Conservation (phyloP, 2,888 invertebrate species). For the Hipparchia sbordonii region DNA sequence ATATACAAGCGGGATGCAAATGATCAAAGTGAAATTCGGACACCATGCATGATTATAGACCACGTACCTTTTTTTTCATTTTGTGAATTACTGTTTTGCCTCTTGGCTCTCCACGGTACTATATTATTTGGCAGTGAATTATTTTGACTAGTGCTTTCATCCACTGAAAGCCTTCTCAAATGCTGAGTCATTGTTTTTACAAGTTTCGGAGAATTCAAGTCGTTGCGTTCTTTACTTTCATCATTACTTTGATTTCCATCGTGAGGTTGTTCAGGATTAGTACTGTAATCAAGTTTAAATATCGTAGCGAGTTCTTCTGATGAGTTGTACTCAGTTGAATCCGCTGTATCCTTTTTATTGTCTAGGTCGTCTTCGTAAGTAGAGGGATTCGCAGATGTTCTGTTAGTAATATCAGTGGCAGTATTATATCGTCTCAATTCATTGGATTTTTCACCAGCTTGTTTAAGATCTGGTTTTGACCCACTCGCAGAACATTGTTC, state of each 20-base stretch:
- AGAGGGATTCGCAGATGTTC: conserved; percentile 69
- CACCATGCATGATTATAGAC: conserved; percentile 73
- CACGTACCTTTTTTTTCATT: conserved; percentile 80
- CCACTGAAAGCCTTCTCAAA: conserved; percentile 70
- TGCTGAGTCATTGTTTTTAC: conserved; percentile 76
- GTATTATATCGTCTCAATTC: conserved; percentile 56
- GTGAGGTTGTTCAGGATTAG: conserved; percentile 46
- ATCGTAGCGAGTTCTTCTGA: conserved; percentile 86
- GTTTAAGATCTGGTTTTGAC: conserved; percentile 55
- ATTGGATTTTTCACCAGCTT: conserved; percentile 63
- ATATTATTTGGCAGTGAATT: conserved; percentile 73
- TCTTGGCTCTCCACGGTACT: conserved; percentile 77
- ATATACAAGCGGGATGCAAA: conserved; percentile 63
- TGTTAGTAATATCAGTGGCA: conserved; percentile 56
- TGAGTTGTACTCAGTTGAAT: conserved; percentile 84
- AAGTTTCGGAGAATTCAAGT: conserved; percentile 76
- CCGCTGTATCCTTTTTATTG: conserved; percentile 65
- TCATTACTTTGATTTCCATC: conserved; percentile 51
- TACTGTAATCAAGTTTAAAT: conserved; percentile 73
- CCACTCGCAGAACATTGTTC: conserved; percentile 38
- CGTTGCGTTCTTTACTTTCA: conserved; percentile 57
- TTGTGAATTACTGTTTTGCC: conserved; percentile 74
- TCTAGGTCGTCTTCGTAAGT: conserved; percentile 76
- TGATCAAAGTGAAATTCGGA: conserved; percentile 75
- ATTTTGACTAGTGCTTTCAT: conserved; percentile 73